Evolutionary conservation across 1,140 invertebrate genomes (phyloP), one percentile per base, ranked within the genome.

Genomic region (Paraescarpia echinospica): DNA sequence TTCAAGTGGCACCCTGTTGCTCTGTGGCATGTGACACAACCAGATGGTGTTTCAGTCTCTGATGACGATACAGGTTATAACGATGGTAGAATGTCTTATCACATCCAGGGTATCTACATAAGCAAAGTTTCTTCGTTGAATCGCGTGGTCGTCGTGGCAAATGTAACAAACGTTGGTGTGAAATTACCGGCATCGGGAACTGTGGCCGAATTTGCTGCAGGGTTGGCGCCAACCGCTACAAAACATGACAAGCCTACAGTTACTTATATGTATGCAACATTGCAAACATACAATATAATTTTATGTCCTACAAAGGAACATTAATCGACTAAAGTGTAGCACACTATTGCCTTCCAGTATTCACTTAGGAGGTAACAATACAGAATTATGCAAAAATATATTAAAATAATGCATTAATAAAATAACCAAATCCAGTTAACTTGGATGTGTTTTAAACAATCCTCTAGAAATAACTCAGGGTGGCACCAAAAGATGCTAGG

Each of bases 21-120:
- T 77, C 59, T 77, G 18, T 77, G 59, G 2, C 59, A 77, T 27
- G 59, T 22, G 59, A 77, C 12, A 4, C 12, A 77, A 18, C 22
- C 59, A 77, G 59, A 77, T 77, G 9, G 22, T 90, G 18, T 90
- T 90, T 90, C 90, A 90, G 5, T n/a, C 90, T 90, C 90, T 90
- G 91, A 91, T 91, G 90, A 33, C 31, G 34, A 34, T 92, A 91
- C 89, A 93, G 92, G 92, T 93, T 34, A 93, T 91, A 91, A 34
- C 35, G 34, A 93, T 91, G 91, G 90, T 77, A 33, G 92, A 93
- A 77, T 48, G 51, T 34, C 90, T 91, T 90, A 33, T 77, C 31
- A 93, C 89, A 35, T 92, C 91, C 34, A 51, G 89, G 35, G 89
- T 77, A 14, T 34, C 89, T 48, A 59, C 91, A 33, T 91, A 93